Evolutionary conservation across 2,797 vertebrate genomes (phyloP), one percentile per base, ranked within the genome.

Genomic region (Hephaestus fuliginosus): DNA sequence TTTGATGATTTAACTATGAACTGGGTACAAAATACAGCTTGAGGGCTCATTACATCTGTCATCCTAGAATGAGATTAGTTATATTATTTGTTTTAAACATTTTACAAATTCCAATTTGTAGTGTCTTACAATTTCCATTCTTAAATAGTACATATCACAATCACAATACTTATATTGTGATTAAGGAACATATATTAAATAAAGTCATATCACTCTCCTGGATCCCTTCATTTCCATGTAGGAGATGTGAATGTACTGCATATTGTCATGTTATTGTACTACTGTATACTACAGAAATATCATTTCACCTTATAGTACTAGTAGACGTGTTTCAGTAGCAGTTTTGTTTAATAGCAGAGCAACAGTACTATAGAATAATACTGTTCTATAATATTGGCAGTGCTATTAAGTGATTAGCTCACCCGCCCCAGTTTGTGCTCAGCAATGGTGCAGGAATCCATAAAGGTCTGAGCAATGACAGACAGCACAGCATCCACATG

Each of bases 401-500:
- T 49, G 33, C 2, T 18, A 3, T 36, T n/a, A 51, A 62, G 13
- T 15, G 52, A 67, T 63, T 6, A 57, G 46, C 93, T 97, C 88
- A 99, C 98, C 96, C 98, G 94, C 80, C 98, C 98, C 86, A 99
- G 94, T 89, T 99, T 99, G 91, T 99, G 98, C 87, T 99, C 98
- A 4, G 98, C 98, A 30, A 98, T 96, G 33, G 98, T 99, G 82
- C 98, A 99, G 70, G 98, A 98, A 62, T 99, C 98, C 98, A 99
- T 99, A 90, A 99, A 99, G 75, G 98, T 99, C 95, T 99, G 98
- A 0, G 98, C 97, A 1, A 99, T 99, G 94, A 99, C 98, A 1
- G 98, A 96, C 61, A 99, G 95, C 83, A 99, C 98, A 0, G 98
- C 97, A 0, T 99, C 98, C 74, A 98, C 97, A 0, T 98, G 98